Evolutionary conservation across 2,113 vertebrate species (phyloP).

Genomic region (Sphaerodactylus townsendi): DNA sequence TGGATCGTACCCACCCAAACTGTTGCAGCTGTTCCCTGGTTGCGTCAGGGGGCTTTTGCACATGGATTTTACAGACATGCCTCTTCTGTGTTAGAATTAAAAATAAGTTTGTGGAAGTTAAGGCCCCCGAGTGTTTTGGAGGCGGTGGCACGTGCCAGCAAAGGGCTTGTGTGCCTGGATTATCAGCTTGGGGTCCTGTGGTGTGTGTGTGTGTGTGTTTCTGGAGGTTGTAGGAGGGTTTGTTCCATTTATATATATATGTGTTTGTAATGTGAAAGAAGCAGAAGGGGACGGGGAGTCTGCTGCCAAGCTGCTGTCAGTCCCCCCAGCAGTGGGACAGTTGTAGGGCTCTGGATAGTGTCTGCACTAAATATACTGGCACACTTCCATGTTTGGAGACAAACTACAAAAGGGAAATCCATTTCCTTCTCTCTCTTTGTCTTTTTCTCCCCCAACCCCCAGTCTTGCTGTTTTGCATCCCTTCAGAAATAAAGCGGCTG

Average conservation of each 20-base stretch:
- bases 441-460: background rate
- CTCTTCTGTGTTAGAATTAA: constrained; percentile 20
- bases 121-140: fast-evolving
- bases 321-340: background rate
- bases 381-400: constrained; percentile 31
- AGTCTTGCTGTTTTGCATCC: background rate
- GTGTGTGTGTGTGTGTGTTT: background rate
- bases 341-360: constrained; percentile 49
- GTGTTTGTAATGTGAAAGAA: background rate
- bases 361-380: constrained; percentile 35
- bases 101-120: constrained; percentile 5
- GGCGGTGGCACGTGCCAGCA: background rate
- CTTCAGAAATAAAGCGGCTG: fast-evolving
- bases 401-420: fast-evolving
- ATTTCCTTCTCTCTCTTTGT: background rate
- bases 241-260: background rate
- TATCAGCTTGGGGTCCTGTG: constrained; percentile 49
- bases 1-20: background rate
- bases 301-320: constrained; percentile 4
- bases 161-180: constrained; percentile 26
- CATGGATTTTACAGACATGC: background rate
- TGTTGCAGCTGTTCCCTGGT: background rate
- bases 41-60: background rate
- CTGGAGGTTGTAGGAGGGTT: background rate
- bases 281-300: background rate